Percentiles rank a stretch among this genome's conserved stretches.
phyloP scores from a whole-genome alignment of 2,797 vertebrate genomes.

The Helicolenus hilgendorfi region DNA sequence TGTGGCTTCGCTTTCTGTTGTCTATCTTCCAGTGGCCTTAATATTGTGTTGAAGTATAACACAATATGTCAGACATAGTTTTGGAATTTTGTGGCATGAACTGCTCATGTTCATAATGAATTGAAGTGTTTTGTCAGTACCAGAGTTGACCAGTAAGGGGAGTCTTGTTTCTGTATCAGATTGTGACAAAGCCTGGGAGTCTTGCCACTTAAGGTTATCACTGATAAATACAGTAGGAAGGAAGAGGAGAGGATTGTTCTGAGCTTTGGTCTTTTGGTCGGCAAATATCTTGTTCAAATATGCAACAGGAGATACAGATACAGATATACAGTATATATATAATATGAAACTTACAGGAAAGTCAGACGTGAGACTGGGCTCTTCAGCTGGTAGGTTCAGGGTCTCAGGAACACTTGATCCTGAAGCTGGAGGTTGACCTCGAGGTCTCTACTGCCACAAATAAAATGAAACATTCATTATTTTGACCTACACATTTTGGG shows the following conservation, averaged over 20 bases:
- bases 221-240: background rate
- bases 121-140: background rate
- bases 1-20: background rate
- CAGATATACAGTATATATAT: no score
- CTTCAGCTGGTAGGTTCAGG: no score
- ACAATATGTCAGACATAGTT: background rate
- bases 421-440: background rate
- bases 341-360: background rate
- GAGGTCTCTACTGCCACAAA: background rate
- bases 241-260: background rate
- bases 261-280: background rate
- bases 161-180: slow-evolving; percentile 50
- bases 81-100: background rate
- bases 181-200: background rate
- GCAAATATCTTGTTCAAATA: background rate
- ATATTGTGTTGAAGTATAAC: background rate
- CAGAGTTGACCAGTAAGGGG: slow-evolving; percentile 49
- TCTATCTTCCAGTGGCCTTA: background rate
- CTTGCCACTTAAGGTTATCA: background rate
- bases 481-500: background rate
- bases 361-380: background rate
- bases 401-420: background rate
- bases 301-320: background rate
- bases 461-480: background rate
- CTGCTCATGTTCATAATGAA: background rate